Conservation (phyloP, 2,113 vertebrate species). For the Puntigrus tetrazona region DNA sequence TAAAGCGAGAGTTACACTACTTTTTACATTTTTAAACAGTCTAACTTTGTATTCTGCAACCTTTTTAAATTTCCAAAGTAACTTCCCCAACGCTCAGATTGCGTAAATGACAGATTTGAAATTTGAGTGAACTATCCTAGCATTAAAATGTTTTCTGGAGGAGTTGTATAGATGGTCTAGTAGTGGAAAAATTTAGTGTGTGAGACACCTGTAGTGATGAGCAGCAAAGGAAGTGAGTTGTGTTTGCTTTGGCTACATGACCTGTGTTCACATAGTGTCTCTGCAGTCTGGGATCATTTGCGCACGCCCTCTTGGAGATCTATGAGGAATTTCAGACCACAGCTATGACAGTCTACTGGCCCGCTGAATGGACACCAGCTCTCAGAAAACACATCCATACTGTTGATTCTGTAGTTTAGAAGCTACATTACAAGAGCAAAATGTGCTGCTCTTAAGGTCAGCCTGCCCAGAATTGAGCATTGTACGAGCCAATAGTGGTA, state of each 20-base stretch:
- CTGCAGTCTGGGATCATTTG: constrained; percentile 47
- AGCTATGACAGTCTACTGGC: constrained; percentile 24
- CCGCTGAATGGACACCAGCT: constrained; percentile 15
- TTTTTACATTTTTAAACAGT: no score
- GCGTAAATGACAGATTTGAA: background rate
- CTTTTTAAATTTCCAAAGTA: no score
- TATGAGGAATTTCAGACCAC: constrained; percentile 61
- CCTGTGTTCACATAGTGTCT: constrained; percentile 45
- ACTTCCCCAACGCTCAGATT: background rate
- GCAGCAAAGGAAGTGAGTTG: constrained; percentile 24
- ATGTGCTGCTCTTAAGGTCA: background rate
- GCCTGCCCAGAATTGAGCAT: background rate
- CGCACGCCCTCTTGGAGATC: constrained; percentile 53
- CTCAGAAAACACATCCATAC: background rate
- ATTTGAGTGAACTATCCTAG: background rate
- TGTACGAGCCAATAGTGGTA: background rate
- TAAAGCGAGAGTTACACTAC: no score
- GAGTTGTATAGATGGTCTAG: background rate
- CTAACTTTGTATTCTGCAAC: no score
- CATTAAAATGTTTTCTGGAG: background rate
- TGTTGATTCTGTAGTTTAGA: background rate
- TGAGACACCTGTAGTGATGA: constrained; percentile 36
- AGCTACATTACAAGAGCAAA: background rate
- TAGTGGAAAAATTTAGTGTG: background rate
- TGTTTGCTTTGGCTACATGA: constrained; percentile 49